phyloP scores from a whole-genome alignment of 2,113 vertebrate species.

The Siphamia tubifer region DNA sequence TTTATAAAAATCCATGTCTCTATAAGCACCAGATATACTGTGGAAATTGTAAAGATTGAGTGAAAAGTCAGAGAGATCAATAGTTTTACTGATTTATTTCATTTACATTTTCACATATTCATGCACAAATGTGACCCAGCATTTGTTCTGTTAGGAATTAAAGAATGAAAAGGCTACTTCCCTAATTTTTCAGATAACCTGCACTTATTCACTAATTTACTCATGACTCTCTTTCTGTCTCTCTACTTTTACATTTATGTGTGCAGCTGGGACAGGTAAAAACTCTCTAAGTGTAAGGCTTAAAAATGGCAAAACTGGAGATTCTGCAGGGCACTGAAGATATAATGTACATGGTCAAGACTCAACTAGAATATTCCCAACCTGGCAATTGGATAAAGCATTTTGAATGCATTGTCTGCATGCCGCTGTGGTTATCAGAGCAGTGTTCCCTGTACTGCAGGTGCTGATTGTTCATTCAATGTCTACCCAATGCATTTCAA shows the following conservation, averaged over 20 bases:
- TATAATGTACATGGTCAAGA: slow-evolving; percentile 24
- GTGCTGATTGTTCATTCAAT: slow-evolving; percentile 31
- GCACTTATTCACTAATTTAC: slow-evolving; percentile 3
- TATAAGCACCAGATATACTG: neutral
- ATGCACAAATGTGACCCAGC: neutral
- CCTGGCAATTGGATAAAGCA: slow-evolving; percentile 19
- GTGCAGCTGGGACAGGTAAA: neutral
- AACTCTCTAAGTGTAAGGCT: neutral
- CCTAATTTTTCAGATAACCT: neutral
- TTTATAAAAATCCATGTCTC: too few relatives aligned
- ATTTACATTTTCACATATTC: slow-evolving; percentile 6
- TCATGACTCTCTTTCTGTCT: slow-evolving; percentile 21
- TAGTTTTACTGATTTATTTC: neutral
- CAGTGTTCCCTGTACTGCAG: neutral
- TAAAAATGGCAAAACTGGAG: neutral
- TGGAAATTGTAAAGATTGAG: neutral
- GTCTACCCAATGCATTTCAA: slow-evolving; percentile 44
- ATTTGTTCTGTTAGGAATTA: slow-evolving; percentile 6
- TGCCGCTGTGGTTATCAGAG: slow-evolving; percentile 38
- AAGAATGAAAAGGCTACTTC: neutral
- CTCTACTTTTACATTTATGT: neutral
- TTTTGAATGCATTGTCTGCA: slow-evolving; percentile 54
- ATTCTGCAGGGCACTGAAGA: slow-evolving; percentile 56
- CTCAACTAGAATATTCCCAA: slow-evolving; percentile 9
- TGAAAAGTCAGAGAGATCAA: neutral